These are phyloP conservation scores for Acleris cristana DNA, from an alignment of 2,888 invertebrate genomes.

Conservation along the genomic window DNA sequence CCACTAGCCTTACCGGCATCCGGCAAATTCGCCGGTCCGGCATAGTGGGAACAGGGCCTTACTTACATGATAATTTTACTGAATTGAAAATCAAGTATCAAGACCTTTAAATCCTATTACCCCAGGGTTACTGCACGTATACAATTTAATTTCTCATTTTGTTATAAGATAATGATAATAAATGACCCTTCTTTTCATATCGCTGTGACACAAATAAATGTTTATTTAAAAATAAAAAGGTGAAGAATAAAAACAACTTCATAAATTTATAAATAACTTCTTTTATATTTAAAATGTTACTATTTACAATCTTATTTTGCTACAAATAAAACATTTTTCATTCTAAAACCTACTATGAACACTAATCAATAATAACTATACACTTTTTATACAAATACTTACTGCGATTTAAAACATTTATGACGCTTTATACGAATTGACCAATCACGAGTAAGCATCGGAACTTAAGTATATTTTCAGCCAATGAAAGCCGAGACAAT, in stretches of 20 bases:
- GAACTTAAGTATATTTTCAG: conserved; percentile 14
- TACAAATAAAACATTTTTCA: conserved; percentile 35
- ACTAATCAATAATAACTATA: conserved; percentile 32
- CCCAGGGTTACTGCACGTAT: too few species aligned
- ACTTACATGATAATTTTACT: too few species aligned
- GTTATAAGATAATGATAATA: too few species aligned
- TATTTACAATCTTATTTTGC: conserved; percentile 57
- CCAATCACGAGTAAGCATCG: conserved; percentile 22
- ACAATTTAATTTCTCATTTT: too few species aligned
- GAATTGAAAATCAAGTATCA: too few species aligned
- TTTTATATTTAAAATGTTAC: conserved; percentile 55
- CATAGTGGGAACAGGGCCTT: too few species aligned
- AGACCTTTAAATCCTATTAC: too few species aligned
- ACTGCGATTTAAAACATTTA: conserved; percentile 9
- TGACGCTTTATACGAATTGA: not conserved
- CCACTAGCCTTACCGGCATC: too few species aligned
- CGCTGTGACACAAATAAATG: too few species aligned
- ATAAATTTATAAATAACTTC: conserved; percentile 64
- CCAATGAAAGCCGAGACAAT: conserved; percentile 22
- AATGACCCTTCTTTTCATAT: too few species aligned
- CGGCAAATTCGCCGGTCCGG: too few species aligned
- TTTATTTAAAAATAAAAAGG: too few species aligned
- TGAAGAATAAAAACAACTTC: conserved; percentile 50
- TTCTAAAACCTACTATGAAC: conserved; percentile 37
- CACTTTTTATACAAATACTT: conserved; percentile 25